Conservation (phyloP, 2,113 vertebrate species). For the Origma solitaria region DNA sequence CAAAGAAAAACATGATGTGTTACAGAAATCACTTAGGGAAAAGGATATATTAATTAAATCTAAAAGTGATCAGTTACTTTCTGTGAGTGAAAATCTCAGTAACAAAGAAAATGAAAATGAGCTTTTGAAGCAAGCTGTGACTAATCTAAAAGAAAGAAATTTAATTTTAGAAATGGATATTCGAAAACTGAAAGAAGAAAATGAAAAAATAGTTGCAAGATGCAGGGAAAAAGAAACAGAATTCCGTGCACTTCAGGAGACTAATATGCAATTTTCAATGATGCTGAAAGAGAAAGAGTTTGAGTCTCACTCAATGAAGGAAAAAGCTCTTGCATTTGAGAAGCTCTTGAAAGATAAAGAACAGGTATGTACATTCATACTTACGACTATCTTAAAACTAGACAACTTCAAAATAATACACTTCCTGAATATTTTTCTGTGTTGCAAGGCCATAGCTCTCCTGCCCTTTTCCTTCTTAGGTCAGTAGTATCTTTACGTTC, state of each 20-base stretch:
- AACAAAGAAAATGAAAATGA: constrained; percentile 94
- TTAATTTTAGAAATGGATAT: constrained; percentile 89
- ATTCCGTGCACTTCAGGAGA: constrained; percentile 92
- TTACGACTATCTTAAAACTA: neutral
- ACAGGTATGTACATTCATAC: constrained; percentile 76
- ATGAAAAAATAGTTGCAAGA: constrained; percentile 79
- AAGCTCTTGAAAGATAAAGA: constrained; percentile 91
- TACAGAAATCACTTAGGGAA: constrained; percentile 88
- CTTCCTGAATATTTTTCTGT: neutral
- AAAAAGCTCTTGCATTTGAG: constrained; percentile 90
- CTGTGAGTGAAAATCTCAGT: constrained; percentile 82
- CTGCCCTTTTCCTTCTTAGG: neutral
- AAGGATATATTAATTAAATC: constrained; percentile 96
- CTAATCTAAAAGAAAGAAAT: constrained; percentile 92
- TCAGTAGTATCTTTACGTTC: neutral
- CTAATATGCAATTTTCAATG: constrained; percentile 94
- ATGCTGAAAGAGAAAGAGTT: constrained; percentile 94
- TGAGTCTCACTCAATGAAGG: constrained; percentile 83
- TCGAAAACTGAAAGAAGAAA: constrained; percentile 88
- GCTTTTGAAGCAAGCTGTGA: constrained; percentile 92
- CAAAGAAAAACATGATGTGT: constrained; percentile 77
- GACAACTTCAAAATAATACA: neutral
- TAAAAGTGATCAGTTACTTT: constrained; percentile 87
- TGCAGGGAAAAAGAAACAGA: constrained; percentile 89
- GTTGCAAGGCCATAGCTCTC: neutral